Evolutionary conservation across 2,113 vertebrate species (phyloP), one percentile per base, ranked within the genome.

Genomic region (Amazona guildingii): DNA sequence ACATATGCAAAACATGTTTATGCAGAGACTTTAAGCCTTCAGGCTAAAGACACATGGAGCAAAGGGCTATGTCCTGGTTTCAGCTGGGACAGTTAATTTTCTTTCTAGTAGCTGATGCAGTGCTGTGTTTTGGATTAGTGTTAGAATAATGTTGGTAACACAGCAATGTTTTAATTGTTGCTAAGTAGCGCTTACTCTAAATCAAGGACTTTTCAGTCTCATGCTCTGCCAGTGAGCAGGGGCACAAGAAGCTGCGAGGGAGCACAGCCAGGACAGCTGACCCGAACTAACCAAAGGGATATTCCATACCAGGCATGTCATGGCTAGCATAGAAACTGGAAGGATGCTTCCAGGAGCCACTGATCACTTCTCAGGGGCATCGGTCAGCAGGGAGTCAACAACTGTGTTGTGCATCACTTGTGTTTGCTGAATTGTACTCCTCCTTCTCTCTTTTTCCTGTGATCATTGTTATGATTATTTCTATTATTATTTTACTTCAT

Each of bases 41-140:
- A 59, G 59, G 70, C 28, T 78, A 83, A 79, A 68, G 19, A 21
- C 4, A 77, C 0, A 0, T 1, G 29, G n/a, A 1, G 33, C 35
- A 23, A 62, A 85, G 52, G 74, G 31, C 70, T 59, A 59, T 24
- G 57, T 59, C 33, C 21, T 24, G 14, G 13, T 59, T 35, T 35
- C 57, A 35, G 33, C 20, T 35, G 33, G 57, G 33, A 24, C 13
- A 59, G 57, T 59, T 59, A 59, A 59, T 59, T 59, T 59, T 35
- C 57, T 24, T 59, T 23, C 33, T 35, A 35, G 57, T 35, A 35
- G 57, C 21, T 59, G 21, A 35, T 59, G 33, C 57, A 24, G 33
- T 35, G 33, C 57, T 59, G 6, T 59, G 57, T 24, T 59, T 24
- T 35, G 21, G 57, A 59, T 59, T 35, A 59, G 33, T 35, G n/a